Evolutionary conservation across 2,888 invertebrate species (phyloP), one percentile per base, ranked within the genome.

Genomic region (Drosophila dives): DNA sequence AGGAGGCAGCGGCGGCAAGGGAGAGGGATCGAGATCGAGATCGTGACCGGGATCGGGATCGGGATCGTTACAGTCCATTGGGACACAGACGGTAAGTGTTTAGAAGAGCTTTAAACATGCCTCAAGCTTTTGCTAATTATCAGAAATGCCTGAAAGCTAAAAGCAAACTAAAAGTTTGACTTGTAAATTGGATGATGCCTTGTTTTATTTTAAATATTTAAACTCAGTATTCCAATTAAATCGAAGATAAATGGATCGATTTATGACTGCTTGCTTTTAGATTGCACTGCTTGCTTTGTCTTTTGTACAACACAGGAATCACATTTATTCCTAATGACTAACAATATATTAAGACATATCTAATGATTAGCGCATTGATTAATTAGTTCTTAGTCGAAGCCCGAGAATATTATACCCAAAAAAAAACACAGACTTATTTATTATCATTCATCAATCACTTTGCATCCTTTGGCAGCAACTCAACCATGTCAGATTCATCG

Each of bases 401-500:
- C 10, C 8, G 5, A 26, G 26, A 49, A 17, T 26, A 26, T 17
- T 26, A 20, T 26, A 26, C 1, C 4, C 4, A 5, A 17, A 48
- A 17, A 48, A n/a, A 10, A 48, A 17, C 29, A 0, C 15, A 3
- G 45, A 45, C 1, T 20, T 20, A 11, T 45, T 45, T 2, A 12
- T 20, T 20, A 20, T 3, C 12, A 1, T 20, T 45, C 20, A 12
- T 45, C 23, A 45, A 23, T 23, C 23, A 45, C 23, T 23, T 15
- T 23, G 45, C 23, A 26, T 45, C 8, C 11, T 20, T 20, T 55
- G 51, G 51, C 73, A 91, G 93, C 58, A 91, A 92, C 72, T 93
- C 93, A 3, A 93, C 92, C 20, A 82, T 93, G 85, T 93, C 93
- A 3, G 93, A 93, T 68, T 89, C 92, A 29, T 93, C 93, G 20